Evolutionary conservation across 2,797 vertebrate genomes (phyloP).

Genomic region (Sciaenops ocellatus): DNA sequence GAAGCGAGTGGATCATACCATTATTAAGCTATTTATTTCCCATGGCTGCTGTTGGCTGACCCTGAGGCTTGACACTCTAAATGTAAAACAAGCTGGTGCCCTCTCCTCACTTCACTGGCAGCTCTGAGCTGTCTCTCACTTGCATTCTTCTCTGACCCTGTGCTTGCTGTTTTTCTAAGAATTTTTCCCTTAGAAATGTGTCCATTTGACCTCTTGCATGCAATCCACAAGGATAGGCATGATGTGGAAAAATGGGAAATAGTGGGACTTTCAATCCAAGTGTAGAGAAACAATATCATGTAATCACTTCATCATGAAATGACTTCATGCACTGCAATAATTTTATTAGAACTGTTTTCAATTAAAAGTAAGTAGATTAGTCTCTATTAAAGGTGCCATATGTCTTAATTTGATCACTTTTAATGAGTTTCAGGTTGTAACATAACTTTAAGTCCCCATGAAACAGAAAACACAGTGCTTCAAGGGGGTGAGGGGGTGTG

Average conservation of each 20-base stretch:
- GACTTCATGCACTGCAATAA: not conserved
- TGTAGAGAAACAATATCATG: not conserved
- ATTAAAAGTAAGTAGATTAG: not conserved
- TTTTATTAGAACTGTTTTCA: not conserved
- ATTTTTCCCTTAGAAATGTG: slow-evolving; percentile 12
- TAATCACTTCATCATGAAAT: not conserved
- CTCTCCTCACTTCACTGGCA: slow-evolving; percentile 16
- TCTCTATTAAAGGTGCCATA: not conserved
- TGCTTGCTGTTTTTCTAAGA: slow-evolving; percentile 12
- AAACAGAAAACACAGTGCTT: no score
- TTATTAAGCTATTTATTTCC: slow-evolving; percentile 65
- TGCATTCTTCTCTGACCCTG: slow-evolving; percentile 29
- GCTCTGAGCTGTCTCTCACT: slow-evolving; percentile 14
- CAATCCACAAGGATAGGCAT: slow-evolving; percentile 9
- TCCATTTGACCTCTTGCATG: not conserved
- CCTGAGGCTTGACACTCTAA: slow-evolving; percentile 43
- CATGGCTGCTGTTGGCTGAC: slow-evolving; percentile 43
- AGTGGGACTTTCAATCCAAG: not conserved
- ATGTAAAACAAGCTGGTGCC: slow-evolving; percentile 45
- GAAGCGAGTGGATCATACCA: slow-evolving; percentile 29
- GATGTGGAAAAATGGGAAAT: not conserved
- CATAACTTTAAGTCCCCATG: no score
- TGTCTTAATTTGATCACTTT: no score
- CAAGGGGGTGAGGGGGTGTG: no score
- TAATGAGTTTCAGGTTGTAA: no score